Conservation (phyloP, 2,797 vertebrate species). For the Miichthys miiuy region DNA sequence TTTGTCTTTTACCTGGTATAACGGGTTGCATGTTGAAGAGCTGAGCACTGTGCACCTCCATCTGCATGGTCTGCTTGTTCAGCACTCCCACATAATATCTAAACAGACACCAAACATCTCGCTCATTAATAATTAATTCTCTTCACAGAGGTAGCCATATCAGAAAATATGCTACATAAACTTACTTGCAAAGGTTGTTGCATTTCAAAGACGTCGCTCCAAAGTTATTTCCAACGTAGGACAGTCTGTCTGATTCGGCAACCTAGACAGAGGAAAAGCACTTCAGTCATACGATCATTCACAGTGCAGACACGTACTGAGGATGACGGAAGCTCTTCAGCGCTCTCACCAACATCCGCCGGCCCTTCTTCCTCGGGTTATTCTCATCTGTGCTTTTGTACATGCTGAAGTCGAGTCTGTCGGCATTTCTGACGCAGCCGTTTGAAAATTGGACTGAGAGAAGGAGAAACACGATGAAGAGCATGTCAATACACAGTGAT, state of each 20-base stretch:
- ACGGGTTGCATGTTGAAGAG: slow-evolving; percentile 93
- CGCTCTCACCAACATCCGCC: slow-evolving; percentile 88
- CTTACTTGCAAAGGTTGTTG: slow-evolving; percentile 93
- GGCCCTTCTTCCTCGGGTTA: slow-evolving; percentile 87
- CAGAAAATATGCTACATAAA: neutral
- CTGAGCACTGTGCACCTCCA: slow-evolving; percentile 93
- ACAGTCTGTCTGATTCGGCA: slow-evolving; percentile 91
- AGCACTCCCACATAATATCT: slow-evolving; percentile 96
- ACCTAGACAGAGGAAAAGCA: slow-evolving; percentile 77
- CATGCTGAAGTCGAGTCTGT: slow-evolving; percentile 84
- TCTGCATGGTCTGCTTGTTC: slow-evolving; percentile 89
- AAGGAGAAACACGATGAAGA: neutral
- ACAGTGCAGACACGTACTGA: neutral
- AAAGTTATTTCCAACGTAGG: slow-evolving; percentile 93
- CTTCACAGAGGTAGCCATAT: neutral
- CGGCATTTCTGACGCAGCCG: slow-evolving; percentile 83
- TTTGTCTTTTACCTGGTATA: slow-evolving; percentile 86
- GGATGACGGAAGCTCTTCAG: neutral
- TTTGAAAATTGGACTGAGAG: slow-evolving; percentile 92
- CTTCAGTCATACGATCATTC: too few relatives aligned
- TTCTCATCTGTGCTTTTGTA: slow-evolving; percentile 83
- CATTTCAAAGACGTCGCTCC: slow-evolving; percentile 82
- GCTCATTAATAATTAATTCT: neutral
- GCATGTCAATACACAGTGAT: neutral
- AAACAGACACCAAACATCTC: slow-evolving; percentile 21